These are phyloP conservation scores for Stegana nigrithorax DNA, from an alignment of 2,888 invertebrate genomes.

Conservation along the genomic window DNA sequence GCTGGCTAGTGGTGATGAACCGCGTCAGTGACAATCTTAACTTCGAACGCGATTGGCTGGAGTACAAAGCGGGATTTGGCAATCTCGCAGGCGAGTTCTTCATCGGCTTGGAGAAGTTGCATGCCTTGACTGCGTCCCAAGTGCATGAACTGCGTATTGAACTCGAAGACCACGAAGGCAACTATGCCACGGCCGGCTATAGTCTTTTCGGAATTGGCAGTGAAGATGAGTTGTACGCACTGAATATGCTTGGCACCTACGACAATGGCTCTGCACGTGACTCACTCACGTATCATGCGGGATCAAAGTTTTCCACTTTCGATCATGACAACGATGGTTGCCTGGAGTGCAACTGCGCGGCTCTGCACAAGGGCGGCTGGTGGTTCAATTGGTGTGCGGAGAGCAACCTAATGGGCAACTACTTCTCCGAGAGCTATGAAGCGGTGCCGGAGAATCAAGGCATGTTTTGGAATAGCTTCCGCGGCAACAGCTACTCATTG, in stretches of 20 bases:
- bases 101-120: conserved; percentile 77
- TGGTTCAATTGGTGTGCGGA: conserved; percentile 81
- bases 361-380: conserved; percentile 78
- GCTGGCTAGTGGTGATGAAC: conserved; percentile 79
- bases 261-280: conserved; percentile 75
- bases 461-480: conserved; percentile 79
- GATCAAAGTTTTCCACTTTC: conserved; percentile 77
- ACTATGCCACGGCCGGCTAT: conserved; percentile 73
- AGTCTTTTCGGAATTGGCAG: conserved; percentile 76
- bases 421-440: conserved; percentile 70
- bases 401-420: conserved; percentile 78
- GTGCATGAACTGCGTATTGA: conserved; percentile 74
- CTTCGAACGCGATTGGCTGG: conserved; percentile 76
- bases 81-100: conserved; percentile 79
- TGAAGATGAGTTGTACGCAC: conserved; percentile 75
- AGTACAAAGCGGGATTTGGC: conserved; percentile 79
- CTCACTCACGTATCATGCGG: conserved; percentile 78
- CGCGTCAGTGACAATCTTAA: conserved; percentile 76
- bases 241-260: conserved; percentile 73
- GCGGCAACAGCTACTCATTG: conserved; percentile 72
- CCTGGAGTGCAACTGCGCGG: conserved; percentile 77
- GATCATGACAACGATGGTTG: conserved; percentile 79
- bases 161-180: conserved; percentile 73
- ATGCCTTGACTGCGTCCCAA: conserved; percentile 67
- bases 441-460: conserved; percentile 73